Evolutionary conservation across 2,797 vertebrate genomes (phyloP).

Genomic region (Pachyuromys duprasi): DNA sequence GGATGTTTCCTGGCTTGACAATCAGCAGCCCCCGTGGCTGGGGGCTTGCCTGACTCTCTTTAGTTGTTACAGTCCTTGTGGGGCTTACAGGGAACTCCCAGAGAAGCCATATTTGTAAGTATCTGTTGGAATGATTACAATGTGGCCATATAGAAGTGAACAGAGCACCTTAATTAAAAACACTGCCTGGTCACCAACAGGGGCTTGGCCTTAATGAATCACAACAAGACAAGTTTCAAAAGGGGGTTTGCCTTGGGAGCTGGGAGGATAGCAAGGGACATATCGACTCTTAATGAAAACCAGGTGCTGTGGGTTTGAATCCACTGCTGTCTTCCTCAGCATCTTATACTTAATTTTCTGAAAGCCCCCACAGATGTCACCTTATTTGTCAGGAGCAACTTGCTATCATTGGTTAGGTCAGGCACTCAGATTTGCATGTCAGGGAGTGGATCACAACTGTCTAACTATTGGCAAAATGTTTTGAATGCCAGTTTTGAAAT

Average conservation of each 20-base stretch:
- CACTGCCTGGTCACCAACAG: slow-evolving; percentile 81
- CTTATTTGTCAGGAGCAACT: slow-evolving; percentile 55
- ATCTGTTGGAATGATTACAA: slow-evolving; percentile 86
- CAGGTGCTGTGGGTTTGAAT: slow-evolving; percentile 45
- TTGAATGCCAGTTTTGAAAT: slow-evolving; percentile 70
- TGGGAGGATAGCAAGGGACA: background rate
- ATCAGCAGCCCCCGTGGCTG: slow-evolving; percentile 81
- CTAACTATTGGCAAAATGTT: slow-evolving; percentile 69
- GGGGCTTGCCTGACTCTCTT: slow-evolving; percentile 85
- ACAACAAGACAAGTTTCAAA: slow-evolving; percentile 82
- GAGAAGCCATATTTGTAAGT: slow-evolving; percentile 87
- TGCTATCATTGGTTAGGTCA: background rate
- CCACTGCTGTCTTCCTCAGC: slow-evolving; percentile 2
- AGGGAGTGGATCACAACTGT: background rate
- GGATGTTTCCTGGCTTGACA: slow-evolving; percentile 84
- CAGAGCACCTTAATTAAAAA: slow-evolving; percentile 86
- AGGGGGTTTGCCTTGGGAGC: background rate
- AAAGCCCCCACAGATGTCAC: slow-evolving; percentile 19
- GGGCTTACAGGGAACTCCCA: slow-evolving; percentile 85
- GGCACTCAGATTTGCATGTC: slow-evolving; percentile 38
- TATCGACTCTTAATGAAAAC: slow-evolving; percentile 49
- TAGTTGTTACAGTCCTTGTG: slow-evolving; percentile 85
- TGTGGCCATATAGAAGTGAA: slow-evolving; percentile 79
- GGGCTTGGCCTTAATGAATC: slow-evolving; percentile 84
- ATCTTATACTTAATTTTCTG: slow-evolving; percentile 71